Percentiles rank a stretch among this genome's conserved stretches.
phyloP scores from a whole-genome alignment of 2,113 vertebrate genomes.

The Falco punctatus region DNA sequence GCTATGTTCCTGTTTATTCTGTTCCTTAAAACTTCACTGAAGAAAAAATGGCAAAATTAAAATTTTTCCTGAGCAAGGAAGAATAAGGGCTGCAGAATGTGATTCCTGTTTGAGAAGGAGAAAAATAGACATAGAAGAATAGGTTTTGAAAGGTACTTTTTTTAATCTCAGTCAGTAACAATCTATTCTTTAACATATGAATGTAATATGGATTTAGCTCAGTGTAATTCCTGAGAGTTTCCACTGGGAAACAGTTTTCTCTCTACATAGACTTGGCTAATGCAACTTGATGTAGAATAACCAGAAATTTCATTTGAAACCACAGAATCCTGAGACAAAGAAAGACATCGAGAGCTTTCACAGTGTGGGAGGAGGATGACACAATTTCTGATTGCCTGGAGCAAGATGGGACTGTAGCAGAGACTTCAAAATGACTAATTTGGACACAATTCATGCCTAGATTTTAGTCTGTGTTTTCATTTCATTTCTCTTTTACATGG shows the following conservation, averaged over 20 bases:
- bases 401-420: not conserved
- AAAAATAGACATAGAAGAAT: not conserved
- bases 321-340: conserved; percentile 35
- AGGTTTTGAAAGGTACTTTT: not conserved
- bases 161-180: not conserved
- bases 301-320: conserved; percentile 33
- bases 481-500: not conserved
- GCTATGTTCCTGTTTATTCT: not conserved
- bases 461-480: not conserved
- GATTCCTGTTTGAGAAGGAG: not conserved
- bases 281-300: not conserved
- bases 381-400: conserved; percentile 33
- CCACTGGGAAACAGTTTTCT: not conserved
- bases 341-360: not conserved
- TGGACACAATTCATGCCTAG: not conserved
- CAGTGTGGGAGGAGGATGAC: conserved; percentile 19
- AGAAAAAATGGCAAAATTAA: not conserved
- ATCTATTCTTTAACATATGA: not conserved
- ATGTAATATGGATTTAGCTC: not conserved
- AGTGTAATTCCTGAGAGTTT: not conserved
- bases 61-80: not conserved
- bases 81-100: not conserved
- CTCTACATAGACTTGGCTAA: not conserved
- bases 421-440: conserved; percentile 30
- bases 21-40: not conserved